Percentiles rank a stretch among this genome's conserved stretches.
Conservation (phyloP, 2,113 vertebrate species). For the Ovibos moschatus region DNA sequence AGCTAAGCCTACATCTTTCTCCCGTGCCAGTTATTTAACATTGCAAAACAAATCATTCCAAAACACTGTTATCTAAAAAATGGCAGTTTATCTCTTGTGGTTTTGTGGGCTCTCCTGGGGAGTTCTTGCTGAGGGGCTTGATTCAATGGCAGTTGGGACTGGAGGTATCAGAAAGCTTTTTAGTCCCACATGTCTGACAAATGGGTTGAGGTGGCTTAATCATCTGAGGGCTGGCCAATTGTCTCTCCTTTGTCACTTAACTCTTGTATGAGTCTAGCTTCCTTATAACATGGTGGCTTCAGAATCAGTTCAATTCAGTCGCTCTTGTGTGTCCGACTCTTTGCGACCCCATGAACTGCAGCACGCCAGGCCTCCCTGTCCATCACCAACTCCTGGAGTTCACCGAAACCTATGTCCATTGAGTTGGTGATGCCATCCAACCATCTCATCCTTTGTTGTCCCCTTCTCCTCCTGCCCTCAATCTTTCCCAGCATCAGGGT, state of each 20-base stretch:
- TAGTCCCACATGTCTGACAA: background rate
- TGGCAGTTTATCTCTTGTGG: background rate
- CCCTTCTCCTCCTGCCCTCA: background rate
- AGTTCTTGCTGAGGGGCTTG: background rate
- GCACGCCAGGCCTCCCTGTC: too few species aligned
- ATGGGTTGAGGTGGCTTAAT: background rate
- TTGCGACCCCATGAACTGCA: too few species aligned
- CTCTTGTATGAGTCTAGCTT: background rate
- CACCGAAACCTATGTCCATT: background rate
- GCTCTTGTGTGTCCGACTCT: accelerated
- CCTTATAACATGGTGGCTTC: background rate
- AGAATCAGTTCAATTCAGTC: too few species aligned
- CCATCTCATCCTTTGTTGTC: background rate
- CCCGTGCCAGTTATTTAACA: background rate
- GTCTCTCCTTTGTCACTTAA: background rate
- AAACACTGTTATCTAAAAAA: background rate
- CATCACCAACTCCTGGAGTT: too few species aligned
- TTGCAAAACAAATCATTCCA: background rate
- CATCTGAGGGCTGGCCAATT: background rate
- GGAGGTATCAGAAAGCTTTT: background rate
- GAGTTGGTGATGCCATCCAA: background rate
- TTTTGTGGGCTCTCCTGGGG: background rate
- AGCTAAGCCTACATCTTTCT: background rate
- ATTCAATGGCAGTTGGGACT: background rate
- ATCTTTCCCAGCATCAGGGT: background rate